Evolutionary conservation across 2,888 invertebrate species (phyloP).

Genomic region (Gasteruption jaculator): DNA sequence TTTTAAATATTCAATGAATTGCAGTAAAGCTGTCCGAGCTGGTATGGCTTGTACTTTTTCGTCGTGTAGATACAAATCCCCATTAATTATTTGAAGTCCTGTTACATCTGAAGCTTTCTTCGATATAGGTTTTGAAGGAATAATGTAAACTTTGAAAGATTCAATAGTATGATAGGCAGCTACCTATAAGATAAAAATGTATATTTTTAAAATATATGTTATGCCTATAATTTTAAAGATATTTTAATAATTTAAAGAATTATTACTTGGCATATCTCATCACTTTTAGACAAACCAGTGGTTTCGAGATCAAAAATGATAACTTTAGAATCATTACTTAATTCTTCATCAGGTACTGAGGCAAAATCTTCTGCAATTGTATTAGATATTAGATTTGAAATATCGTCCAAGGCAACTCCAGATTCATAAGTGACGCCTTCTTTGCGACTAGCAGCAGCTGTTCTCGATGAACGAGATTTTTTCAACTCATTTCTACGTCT

Average conservation of each 20-base stretch:
- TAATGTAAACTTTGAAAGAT: slow-evolving; percentile 16
- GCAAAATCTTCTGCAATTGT: slow-evolving; percentile 7
- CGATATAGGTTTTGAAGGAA: slow-evolving; percentile 13
- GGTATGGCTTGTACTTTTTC: slow-evolving; percentile 2
- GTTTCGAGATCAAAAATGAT: slow-evolving; percentile 21
- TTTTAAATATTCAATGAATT: slow-evolving; percentile 12
- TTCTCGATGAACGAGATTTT: slow-evolving; percentile 12
- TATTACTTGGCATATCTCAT: slow-evolving; percentile 20
- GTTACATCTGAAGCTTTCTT: slow-evolving; percentile 11
- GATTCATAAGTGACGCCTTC: slow-evolving; percentile 21
- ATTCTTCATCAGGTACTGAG: slow-evolving; percentile 1
- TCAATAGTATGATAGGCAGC: slow-evolving; percentile 9
- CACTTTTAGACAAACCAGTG: slow-evolving; percentile 11
- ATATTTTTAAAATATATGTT: slow-evolving; percentile 6
- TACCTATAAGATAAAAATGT: slow-evolving; percentile 15
- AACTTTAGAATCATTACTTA: slow-evolving; percentile 2
- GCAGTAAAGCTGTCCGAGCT: slow-evolving; percentile 9
- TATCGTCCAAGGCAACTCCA: slow-evolving; percentile 13
- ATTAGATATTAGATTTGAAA: slow-evolving; percentile 15
- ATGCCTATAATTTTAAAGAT: too few species aligned
- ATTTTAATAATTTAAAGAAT: slow-evolving; percentile 2
- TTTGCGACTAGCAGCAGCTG: slow-evolving; percentile 2
- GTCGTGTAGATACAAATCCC: slow-evolving; percentile 11
- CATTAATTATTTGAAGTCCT: slow-evolving; percentile 8
- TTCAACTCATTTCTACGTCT: slow-evolving; percentile 10